Evolutionary conservation across 2,888 invertebrate genomes (phyloP).

Genomic region (Chouioia cunea): DNA sequence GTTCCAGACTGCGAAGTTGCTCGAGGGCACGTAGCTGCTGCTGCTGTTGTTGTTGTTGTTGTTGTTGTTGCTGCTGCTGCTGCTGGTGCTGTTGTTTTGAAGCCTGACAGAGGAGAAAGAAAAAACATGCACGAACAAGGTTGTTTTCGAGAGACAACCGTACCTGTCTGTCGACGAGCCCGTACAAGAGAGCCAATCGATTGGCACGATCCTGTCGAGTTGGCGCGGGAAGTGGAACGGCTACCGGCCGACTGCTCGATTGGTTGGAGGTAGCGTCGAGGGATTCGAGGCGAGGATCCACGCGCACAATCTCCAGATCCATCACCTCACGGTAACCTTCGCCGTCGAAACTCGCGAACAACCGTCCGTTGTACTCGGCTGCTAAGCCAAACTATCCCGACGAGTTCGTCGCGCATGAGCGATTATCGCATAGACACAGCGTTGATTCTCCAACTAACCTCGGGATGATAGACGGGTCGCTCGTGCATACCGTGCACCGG

Average conservation of each 20-base stretch:
- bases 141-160: neutral
- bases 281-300: conserved; percentile 52
- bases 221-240: neutral
- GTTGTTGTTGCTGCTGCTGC: conserved; percentile 1
- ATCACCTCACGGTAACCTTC: conserved; percentile 56
- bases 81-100: conserved; percentile 8
- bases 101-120: neutral
- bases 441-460: conserved; percentile 48
- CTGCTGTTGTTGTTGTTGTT: conserved; percentile 22
- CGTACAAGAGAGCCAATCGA: neutral
- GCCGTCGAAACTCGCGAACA: conserved; percentile 57
- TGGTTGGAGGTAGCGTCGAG: no score
- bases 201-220: conserved; percentile 1
- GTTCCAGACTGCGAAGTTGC: conserved; percentile 34
- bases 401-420: neutral
- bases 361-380: conserved; percentile 58
- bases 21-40: conserved; percentile 29
- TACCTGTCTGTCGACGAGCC: conserved; percentile 10
- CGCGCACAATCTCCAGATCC: conserved; percentile 55
- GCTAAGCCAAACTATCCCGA: conserved; percentile 59
- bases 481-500: conserved; percentile 66
- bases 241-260: neutral
- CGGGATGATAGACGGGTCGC: conserved; percentile 62
- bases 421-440: neutral
- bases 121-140: no score